Percentiles rank a stretch among this genome's conserved stretches.
Evolutionary conservation across 2,113 vertebrate species (phyloP).

Genomic region (Noctilio leporinus): DNA sequence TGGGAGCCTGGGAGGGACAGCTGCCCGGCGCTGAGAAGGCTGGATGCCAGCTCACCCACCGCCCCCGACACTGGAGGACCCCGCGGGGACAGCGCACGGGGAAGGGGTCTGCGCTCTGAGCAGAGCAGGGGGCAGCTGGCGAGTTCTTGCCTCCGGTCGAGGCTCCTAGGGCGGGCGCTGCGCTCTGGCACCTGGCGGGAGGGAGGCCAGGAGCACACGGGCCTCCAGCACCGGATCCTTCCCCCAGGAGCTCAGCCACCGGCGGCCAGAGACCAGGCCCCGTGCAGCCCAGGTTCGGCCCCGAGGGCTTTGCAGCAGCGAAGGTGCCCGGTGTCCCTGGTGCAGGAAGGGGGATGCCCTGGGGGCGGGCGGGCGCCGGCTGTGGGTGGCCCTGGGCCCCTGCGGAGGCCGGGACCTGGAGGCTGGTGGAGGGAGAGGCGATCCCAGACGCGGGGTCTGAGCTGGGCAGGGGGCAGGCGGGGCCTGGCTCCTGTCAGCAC

Average conservation of each 20-base stretch:
- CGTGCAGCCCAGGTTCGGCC: background rate
- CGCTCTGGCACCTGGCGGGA: rapidly evolving
- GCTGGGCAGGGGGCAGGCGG: background rate
- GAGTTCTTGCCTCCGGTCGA: background rate
- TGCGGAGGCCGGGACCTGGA: background rate
- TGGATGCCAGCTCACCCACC: rapidly evolving
- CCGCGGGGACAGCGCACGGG: rapidly evolving
- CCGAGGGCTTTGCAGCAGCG: background rate
- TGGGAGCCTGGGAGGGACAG: rapidly evolving
- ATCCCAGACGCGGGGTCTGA: too few species aligned
- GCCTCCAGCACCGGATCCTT: rapidly evolving
- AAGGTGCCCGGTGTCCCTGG: rapidly evolving
- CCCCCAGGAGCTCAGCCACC: rapidly evolving
- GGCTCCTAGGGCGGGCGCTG: background rate
- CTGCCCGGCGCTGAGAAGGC: too few species aligned
- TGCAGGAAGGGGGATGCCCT: background rate
- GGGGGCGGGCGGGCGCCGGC: rapidly evolving
- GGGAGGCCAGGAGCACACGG: rapidly evolving
- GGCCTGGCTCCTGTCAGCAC: background rate
- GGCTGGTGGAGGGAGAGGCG: too few species aligned
- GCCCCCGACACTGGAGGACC: rapidly evolving
- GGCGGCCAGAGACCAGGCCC: background rate
- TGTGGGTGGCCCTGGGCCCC: background rate
- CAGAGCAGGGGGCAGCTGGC: rapidly evolving
- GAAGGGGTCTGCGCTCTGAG: rapidly evolving